phyloP scores from a whole-genome alignment of 1,140 invertebrate species.

The Drosophila burlai region DNA sequence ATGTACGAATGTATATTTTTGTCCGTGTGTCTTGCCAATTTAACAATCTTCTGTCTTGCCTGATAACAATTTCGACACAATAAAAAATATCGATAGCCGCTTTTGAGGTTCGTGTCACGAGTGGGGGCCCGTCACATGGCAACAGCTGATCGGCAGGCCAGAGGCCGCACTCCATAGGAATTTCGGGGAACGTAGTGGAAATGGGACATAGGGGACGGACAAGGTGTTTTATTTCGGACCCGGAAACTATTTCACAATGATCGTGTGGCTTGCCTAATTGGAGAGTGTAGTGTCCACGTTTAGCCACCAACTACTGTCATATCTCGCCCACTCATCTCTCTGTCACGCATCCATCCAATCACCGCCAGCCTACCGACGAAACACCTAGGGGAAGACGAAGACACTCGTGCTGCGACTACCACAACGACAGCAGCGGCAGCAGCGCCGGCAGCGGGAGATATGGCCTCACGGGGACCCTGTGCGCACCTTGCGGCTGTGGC shows the following conservation, averaged over 20 bases:
- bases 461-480: conserved; percentile 21
- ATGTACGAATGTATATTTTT: neutral
- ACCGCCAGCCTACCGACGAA: conserved; percentile 35
- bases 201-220: conserved; percentile 4
- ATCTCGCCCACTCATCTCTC: neutral
- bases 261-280: conserved; percentile 11
- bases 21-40: neutral
- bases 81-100: neutral
- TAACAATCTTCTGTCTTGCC: too few species aligned
- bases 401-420: conserved; percentile 1
- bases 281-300: neutral
- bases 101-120: conserved; percentile 19
- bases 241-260: conserved; percentile 43
- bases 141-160: conserved; percentile 38
- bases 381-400: conserved; percentile 3
- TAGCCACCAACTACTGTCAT: neutral
- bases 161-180: conserved; percentile 5
- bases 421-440: neutral
- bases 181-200: conserved; percentile 21
- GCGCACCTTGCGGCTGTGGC: conserved; percentile 15
- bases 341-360: neutral
- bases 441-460: neutral
- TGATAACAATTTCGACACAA: neutral
- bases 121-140: neutral
- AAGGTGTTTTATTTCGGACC: conserved; percentile 36